A percentile compares a stretch with the other conserved stretches of the same genome.
phyloP scores from a whole-genome alignment of 2,797 vertebrate species.

The Parauchenoglanis punctatus region DNA sequence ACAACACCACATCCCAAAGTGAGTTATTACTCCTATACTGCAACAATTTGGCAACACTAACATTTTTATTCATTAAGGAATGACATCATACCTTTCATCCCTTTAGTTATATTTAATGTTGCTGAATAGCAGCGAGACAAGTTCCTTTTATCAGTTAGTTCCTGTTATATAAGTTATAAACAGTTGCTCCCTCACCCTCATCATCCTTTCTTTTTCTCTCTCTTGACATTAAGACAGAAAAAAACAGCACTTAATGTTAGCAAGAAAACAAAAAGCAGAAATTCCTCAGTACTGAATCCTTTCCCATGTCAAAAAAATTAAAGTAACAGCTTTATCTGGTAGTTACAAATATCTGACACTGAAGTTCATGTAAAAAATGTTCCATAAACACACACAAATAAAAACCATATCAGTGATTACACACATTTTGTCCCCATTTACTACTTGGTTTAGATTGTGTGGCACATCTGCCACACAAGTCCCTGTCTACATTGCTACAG shows the following conservation, averaged over 20 bases:
- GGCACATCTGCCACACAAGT: not conserved
- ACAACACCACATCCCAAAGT: not conserved
- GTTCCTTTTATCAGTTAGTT: constrained; percentile 6
- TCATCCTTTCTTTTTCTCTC: not conserved
- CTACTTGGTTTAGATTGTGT: not conserved
- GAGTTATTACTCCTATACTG: not conserved
- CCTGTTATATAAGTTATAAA: not conserved
- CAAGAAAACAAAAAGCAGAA: not conserved
- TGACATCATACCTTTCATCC: not conserved
- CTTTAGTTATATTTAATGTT: not conserved
- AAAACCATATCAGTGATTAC: not conserved
- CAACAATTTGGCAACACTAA: not conserved
- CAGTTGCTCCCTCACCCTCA: not conserved
- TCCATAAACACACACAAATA: not conserved
- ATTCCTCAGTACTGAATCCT: not conserved
- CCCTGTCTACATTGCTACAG: not conserved
- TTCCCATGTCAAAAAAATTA: not conserved
- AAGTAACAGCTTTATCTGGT: not conserved
- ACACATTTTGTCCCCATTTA: not conserved
- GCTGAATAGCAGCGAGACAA: not conserved
- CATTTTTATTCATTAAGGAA: not conserved
- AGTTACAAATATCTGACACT: not conserved
- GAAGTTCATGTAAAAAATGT: not conserved
- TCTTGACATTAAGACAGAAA: not conserved
- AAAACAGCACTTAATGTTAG: not conserved